phyloP scores from a whole-genome alignment of 2,888 invertebrate genomes.

The Dicranocentrus wangi region DNA sequence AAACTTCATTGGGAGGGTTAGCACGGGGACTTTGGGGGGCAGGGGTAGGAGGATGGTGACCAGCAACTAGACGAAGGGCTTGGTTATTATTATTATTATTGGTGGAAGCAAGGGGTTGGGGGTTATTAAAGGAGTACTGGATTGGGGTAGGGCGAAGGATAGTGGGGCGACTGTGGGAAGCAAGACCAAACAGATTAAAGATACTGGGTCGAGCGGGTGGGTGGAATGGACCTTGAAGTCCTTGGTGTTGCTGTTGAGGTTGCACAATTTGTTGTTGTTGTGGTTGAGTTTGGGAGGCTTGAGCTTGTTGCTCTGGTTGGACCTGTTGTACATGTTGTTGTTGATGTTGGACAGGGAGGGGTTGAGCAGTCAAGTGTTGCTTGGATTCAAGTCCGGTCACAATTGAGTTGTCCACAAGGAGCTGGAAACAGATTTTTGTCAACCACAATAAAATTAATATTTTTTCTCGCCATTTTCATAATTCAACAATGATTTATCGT shows the following conservation, averaged over 20 bases:
- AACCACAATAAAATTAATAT: background rate
- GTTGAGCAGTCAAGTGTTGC: constrained; percentile 9
- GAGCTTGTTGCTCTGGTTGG: constrained; percentile 5
- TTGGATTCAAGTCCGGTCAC: constrained; percentile 36
- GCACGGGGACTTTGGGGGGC: constrained; percentile 18
- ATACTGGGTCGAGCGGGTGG: constrained; percentile 2
- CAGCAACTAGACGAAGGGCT: constrained; percentile 2
- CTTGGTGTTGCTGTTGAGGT: constrained; percentile 26
- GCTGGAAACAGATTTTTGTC: background rate
- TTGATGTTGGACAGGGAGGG: background rate
- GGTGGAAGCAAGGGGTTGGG: constrained; percentile 11
- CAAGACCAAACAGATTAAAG: background rate
- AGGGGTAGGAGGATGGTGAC: constrained; percentile 13
- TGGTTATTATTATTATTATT: background rate
- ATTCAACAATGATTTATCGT: background rate
- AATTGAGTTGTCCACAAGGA: constrained; percentile 10
- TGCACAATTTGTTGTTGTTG: constrained; percentile 15
- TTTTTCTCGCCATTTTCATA: background rate
- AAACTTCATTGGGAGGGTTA: background rate
- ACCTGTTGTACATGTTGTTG: background rate
- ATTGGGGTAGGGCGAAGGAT: constrained; percentile 40
- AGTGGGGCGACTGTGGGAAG: constrained; percentile 4
- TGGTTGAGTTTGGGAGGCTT: constrained; percentile 1
- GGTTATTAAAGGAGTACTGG: constrained; percentile 32
- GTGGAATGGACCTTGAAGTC: constrained; percentile 35